Base-by-base conservation (phyloP, 2,888 invertebrate genomes). In the Podotricha telesiphe region DNA sequence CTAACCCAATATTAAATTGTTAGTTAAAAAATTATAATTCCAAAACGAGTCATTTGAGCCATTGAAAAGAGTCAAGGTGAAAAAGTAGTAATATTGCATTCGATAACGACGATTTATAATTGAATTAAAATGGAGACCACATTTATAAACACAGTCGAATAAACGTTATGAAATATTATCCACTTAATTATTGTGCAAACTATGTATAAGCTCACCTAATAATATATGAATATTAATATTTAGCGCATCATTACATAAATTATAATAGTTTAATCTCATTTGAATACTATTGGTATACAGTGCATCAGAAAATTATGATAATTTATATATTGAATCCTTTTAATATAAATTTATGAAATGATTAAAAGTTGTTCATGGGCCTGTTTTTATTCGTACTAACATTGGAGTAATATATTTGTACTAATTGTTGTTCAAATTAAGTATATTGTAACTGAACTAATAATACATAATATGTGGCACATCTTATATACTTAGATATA, bases 221-320 rank as follows among this genome's bases (percentile, higher is more conserved):
- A 62, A 62, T 65, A 68, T 42, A 34, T 62, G 56, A 55, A 62
- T 72, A 69, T 69, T 72, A 67, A 68, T 62, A 67, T 72, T 69
- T 64, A 69, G 66, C 42, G 65, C 64, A 34, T 56, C 61, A 65
- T 72, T 69, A 69, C 67, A 50, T 62, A 62, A 62, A 51, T 69
- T 69, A 69, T 72, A 72, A 69, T 67, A 67, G 69, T 51, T 71
- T 71, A 67, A 72, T 69, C 69, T 65, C 69, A 67, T 62, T 72
- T 42, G 48, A 61, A 69, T 67, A 55, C 58, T 42, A 53, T 63
- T 67, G 20, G 17, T 55, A 67, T 58, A 50, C 53, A 68, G 45
- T 67, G 37, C 40, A 17, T 51, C 58, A 58, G 59, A 22, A 22
- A 56, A 65, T 61, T 34, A 48, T 50, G 19, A 34, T 62, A 53